Conservation (phyloP, 2,113 vertebrate species). For the Cryptotis parvus region DNA sequence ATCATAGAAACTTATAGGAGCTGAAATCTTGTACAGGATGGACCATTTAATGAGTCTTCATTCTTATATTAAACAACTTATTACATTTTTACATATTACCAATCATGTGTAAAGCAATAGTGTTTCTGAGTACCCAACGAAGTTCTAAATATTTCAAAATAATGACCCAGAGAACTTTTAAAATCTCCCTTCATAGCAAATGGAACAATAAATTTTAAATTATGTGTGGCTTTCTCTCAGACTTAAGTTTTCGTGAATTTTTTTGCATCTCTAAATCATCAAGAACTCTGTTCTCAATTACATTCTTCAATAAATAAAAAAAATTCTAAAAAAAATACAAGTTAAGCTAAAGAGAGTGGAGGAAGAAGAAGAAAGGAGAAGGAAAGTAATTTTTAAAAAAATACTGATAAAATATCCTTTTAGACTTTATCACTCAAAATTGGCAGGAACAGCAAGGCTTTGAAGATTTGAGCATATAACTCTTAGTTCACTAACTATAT, state of each 20-base stretch:
- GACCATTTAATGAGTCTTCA: neutral
- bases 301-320: slow-evolving; percentile 6
- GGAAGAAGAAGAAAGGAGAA: slow-evolving; percentile 10
- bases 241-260: neutral
- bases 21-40: neutral
- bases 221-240: neutral
- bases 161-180: slow-evolving; percentile 10
- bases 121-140: neutral
- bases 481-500: slow-evolving; percentile 8
- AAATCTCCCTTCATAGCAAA: neutral
- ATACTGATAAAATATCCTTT: neutral
- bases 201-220: slow-evolving; percentile 19
- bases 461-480: neutral
- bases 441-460: neutral
- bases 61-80: neutral
- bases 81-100: too few species aligned
- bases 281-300: neutral
- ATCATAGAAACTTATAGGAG: neutral
- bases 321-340: neutral
- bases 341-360: neutral
- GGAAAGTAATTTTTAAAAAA: neutral
- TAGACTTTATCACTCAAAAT: neutral
- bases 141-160: slow-evolving; percentile 40
- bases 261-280: neutral
- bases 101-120: neutral